Evolutionary conservation across 2,113 vertebrate genomes (phyloP), one percentile per base, ranked within the genome.

Genomic region (Brachyhypopomus gauderio): DNA sequence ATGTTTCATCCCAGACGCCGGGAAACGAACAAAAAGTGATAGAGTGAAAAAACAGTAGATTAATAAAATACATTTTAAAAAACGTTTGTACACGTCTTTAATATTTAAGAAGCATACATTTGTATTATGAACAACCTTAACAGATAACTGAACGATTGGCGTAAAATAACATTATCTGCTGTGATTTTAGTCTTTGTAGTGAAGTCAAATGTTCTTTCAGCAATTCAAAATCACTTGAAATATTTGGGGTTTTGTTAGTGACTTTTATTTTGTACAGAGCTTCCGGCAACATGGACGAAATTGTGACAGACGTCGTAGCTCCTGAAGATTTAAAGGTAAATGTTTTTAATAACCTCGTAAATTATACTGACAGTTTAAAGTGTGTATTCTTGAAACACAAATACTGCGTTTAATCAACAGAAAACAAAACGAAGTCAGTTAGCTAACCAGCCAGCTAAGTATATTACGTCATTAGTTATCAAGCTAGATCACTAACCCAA

Each of bases 271-370:
- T 59, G 1, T 1, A 7, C 34, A 70, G 11, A 7, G 59, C 71
- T 82, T 83, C 70, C 80, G 80, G 77, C 52, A 87, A 87, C 41
- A 87, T 87, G 85, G 85, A 87, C 9, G 83, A 71, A 2, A 22
- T 87, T 23, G 77, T 87, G 77, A 82, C 80, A 45, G 83, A 87
- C 22, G 17, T 78, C n/a, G 85, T 87, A 34, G 80, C 85, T 77
- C 85, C 85, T 20, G 85, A 87, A 71, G 85, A 87, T 78, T 75
- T 87, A 52, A 80, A 81, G 85, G 85, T 86, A 84, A 38, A 45
- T 5, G 34, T 63, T 1, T 48, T 63, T 30, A 27, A 6, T 5
- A 60, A 14, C 19, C 3, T 16, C 45, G 34, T 30, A 48, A 27
- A 20, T 70, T 16, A 3, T 27, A 23, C n/a, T n/a, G n/a, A 5